Percentiles rank a stretch among this genome's conserved stretches.
phyloP scores from a whole-genome alignment of 2,797 vertebrate species.

The Brotula barbata region DNA sequence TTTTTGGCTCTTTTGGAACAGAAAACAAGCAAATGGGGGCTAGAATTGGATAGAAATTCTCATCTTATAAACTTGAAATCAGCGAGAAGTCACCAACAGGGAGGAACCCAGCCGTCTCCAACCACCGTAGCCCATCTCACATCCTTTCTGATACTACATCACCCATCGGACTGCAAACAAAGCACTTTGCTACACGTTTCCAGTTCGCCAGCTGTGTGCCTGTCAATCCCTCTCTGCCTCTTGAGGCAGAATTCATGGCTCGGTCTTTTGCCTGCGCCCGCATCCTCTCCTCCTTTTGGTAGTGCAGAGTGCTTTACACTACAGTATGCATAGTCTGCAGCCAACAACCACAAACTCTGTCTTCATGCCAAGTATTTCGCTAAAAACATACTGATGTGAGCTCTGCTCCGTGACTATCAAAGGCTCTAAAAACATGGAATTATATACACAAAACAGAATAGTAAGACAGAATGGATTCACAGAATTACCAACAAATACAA shows the following conservation, averaged over 20 bases:
- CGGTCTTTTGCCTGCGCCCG: conserved; percentile 70
- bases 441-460: not conserved
- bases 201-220: conserved; percentile 68
- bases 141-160: conserved; percentile 41
- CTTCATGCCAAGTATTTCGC: conserved; percentile 29
- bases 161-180: conserved; percentile 58
- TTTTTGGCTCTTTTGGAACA: no score
- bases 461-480: not conserved
- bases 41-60: conserved; percentile 7
- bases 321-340: conserved; percentile 47
- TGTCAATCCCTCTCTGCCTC: conserved; percentile 69
- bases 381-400: conserved; percentile 1
- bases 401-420: not conserved
- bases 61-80: conserved; percentile 26
- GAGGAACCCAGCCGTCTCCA: conserved; percentile 30
- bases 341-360: conserved; percentile 45
- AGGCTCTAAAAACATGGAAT: not conserved
- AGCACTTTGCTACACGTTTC: conserved; percentile 72
- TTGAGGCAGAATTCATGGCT: conserved; percentile 72
- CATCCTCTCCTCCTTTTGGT: conserved; percentile 67
- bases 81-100: conserved; percentile 15
- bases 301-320: conserved; percentile 72
- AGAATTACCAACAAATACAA: not conserved
- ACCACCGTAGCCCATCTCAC: conserved; percentile 29
- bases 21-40: conserved; percentile 1